Base-by-base conservation (phyloP, 2,797 vertebrate genomes). In the Sebastes melanostomus region DNA sequence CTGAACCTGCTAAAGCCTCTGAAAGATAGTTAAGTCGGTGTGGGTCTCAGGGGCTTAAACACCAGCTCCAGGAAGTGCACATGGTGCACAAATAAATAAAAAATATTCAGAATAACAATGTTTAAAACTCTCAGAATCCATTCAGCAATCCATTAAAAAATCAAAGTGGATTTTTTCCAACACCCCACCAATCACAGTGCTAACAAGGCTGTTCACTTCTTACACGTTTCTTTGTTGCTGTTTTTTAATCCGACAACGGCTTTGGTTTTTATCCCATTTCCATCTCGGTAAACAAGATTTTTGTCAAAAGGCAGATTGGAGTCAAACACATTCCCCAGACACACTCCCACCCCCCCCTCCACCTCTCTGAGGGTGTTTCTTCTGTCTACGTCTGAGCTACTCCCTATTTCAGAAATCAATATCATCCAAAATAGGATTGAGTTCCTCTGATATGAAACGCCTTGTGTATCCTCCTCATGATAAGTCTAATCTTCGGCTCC, bases 361-460 rank as follows among this genome's bases (percentile, higher is more conserved):
- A 46, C 42, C 50, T 52, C 20, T 52, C 50, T 52, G 50, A 52
- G 50, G 50, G 50, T n/a, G 20, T 52, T 52, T n/a, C 61, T 46
- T 29, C 66, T 25, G 42, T 73, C 56, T 32, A 8, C 14, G 16
- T 82, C 62, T 65, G 50, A 75, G 72, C 66, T 66, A 3, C 63
- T 83, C 65, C 60, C 50, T 32, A 22, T 72, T 79, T 77, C 66
- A 62, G 14, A 71, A 86, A 86, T 83, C 86, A 65, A 79, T 88
- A 70, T 60, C 32, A 50, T 66, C 81, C 72, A 38, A 66, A 86
- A 22, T 20, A 62, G 88, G 81, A 73, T 65, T 12, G 80, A 84
- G 77, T 70, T 42, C 59, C 38, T 30, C 9, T 72, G 74, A 72
- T 82, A 42, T 55, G 54, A 66, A 60, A 75, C 50, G 56, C 73